A percentile compares a stretch with the other conserved stretches of the same genome.
Evolutionary conservation across 2,113 vertebrate genomes (phyloP).

Genomic region (Ceyx cyanopectus): DNA sequence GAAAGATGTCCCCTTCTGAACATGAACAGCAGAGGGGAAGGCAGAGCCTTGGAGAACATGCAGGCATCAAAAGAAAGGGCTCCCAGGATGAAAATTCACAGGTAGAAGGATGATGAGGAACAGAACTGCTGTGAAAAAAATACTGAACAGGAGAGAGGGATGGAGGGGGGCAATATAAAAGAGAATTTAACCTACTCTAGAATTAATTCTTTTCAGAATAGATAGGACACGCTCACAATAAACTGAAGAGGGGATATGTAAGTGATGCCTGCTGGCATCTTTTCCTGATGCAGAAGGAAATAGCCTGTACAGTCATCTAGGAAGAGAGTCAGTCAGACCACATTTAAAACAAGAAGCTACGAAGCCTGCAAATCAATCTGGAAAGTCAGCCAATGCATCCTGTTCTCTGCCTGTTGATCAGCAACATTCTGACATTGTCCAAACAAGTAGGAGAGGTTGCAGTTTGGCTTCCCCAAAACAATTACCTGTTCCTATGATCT

Average conservation of each 20-base stretch:
- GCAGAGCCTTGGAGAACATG: not conserved
- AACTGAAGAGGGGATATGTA: not conserved
- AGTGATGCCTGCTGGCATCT: not conserved
- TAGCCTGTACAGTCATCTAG: not conserved
- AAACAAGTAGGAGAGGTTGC: conserved; percentile 62
- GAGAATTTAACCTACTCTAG: not conserved
- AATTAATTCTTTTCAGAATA: not conserved
- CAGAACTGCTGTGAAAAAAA: not conserved
- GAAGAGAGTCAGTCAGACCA: not conserved
- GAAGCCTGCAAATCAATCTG: not conserved
- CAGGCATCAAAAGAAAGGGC: not conserved
- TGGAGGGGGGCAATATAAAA: not conserved
- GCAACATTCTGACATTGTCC: conserved; percentile 63
- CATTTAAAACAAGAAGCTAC: not conserved
- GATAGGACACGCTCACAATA: not conserved
- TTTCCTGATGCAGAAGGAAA: not conserved
- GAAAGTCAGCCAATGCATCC: not conserved
- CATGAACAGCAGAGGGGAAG: not conserved
- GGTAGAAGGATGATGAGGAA: not conserved
- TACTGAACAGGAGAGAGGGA: not conserved
- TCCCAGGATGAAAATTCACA: not conserved
- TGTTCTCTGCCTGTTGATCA: conserved; percentile 50
- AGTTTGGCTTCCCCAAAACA: conserved; percentile 52
- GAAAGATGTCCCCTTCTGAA: not conserved
- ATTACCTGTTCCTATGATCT: conserved; percentile 41